A percentile compares a stretch with the other conserved stretches of the same genome.
Conservation (phyloP, 2,888 invertebrate species). For the Mythimna pallens region DNA sequence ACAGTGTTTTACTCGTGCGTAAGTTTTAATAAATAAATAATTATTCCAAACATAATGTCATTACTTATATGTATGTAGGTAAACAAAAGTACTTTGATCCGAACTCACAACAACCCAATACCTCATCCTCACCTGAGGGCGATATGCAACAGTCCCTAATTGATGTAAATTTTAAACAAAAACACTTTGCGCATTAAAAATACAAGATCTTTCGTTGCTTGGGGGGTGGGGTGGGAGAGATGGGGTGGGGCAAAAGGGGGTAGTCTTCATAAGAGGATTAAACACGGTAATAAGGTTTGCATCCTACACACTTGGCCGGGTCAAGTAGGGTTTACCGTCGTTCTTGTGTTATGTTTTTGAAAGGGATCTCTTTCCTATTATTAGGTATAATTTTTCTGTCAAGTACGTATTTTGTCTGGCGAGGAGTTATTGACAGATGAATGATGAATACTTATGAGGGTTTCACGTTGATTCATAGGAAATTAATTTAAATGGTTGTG, state of each 20-base stretch:
- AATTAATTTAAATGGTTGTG: no score
- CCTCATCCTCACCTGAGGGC: constrained; percentile 21
- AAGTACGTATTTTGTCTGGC: constrained; percentile 3
- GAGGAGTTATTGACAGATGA: not conserved
- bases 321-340: constrained; percentile 81
- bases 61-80: not conserved
- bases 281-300: constrained; percentile 85
- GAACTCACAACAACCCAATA: constrained; percentile 16
- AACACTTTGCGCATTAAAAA: constrained; percentile 66
- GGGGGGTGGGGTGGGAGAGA: constrained; percentile 23
- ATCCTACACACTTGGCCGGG: constrained; percentile 80
- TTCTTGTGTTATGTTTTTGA: constrained; percentile 43
- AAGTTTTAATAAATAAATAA: not conserved
- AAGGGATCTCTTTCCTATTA: constrained; percentile 35
- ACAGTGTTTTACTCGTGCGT: not conserved
- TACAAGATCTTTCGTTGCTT: constrained; percentile 59
- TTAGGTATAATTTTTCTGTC: constrained; percentile 19
- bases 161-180: constrained; percentile 67
- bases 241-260: constrained; percentile 35
- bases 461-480: not conserved
- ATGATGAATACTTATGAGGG: not conserved
- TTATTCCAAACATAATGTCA: not conserved
- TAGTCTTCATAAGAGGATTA: constrained; percentile 85
- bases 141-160: constrained; percentile 46
- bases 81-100: not conserved